Evolutionary conservation across 2,888 invertebrate genomes (phyloP).

Genomic region (Coenonympha arcania): DNA sequence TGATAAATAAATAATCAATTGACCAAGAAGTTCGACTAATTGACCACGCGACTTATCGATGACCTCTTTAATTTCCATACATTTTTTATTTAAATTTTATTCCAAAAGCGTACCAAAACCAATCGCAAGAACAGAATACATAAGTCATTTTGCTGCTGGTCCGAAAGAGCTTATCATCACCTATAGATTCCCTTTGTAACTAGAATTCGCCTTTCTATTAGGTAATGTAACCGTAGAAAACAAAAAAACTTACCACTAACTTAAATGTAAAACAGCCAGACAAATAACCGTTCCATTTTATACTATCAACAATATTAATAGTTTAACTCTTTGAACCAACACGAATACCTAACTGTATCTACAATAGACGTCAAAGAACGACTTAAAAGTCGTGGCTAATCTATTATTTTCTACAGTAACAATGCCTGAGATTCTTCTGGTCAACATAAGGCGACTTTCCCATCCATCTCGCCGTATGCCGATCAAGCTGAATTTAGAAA

Average conservation of each 20-base stretch:
- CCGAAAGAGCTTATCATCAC: no score
- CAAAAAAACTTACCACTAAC: slow-evolving; percentile 2
- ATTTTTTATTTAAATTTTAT: no score
- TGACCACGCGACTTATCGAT: no score
- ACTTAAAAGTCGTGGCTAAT: slow-evolving; percentile 39
- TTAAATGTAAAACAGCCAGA: slow-evolving; percentile 1
- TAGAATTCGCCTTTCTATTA: slow-evolving; percentile 2
- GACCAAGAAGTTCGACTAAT: no score
- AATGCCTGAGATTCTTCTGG: slow-evolving; percentile 31
- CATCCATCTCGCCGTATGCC: slow-evolving; percentile 29
- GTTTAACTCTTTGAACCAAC: slow-evolving; percentile 26
- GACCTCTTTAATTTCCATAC: no score
- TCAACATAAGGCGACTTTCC: slow-evolving; percentile 31
- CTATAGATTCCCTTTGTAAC: no score
- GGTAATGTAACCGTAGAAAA: not conserved
- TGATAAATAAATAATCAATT: no score
- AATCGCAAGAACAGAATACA: no score
- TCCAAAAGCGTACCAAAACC: no score
- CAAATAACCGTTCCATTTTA: slow-evolving; percentile 12
- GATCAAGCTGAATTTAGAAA: slow-evolving; percentile 23
- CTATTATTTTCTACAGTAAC: slow-evolving; percentile 32
- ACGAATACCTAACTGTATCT: slow-evolving; percentile 32
- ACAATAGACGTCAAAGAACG: slow-evolving; percentile 33
- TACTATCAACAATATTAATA: slow-evolving; percentile 25
- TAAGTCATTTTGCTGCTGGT: no score